Evolutionary conservation across 2,113 vertebrate genomes (phyloP).

Genomic region (Rattus norvegicus): DNA sequence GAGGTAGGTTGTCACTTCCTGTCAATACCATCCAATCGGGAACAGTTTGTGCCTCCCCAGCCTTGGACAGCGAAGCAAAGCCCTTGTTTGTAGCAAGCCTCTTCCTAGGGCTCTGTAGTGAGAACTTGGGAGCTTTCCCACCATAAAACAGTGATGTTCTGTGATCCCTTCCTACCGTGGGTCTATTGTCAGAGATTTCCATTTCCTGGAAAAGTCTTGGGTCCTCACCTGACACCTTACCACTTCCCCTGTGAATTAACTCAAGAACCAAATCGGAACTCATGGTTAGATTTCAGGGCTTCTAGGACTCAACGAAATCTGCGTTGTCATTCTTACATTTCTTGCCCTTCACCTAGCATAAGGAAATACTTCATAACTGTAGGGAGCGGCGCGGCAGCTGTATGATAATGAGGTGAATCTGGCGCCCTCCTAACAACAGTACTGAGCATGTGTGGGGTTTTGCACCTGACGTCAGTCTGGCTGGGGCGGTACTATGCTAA

Average conservation of each 20-base stretch:
- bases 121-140: not conserved
- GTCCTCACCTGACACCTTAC: not conserved
- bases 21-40: not conserved
- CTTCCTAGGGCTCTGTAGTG: not conserved
- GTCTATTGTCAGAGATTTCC: not conserved
- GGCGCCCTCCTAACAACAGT: too few species aligned
- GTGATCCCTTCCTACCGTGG: not conserved
- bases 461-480: too few species aligned
- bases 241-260: not conserved
- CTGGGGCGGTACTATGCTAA: too few species aligned
- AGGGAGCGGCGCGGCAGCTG: too few species aligned
- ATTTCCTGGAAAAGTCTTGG: not conserved
- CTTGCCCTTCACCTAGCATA: not conserved
- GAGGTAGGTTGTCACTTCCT: too few species aligned
- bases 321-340: not conserved
- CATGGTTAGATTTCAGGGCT: not conserved
- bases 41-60: not conserved
- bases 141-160: not conserved
- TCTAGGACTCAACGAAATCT: not conserved
- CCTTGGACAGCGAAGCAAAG: not conserved
- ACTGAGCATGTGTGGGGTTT: too few species aligned
- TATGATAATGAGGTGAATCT: too few species aligned
- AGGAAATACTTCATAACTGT: not conserved
- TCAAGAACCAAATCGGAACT: not conserved
- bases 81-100: not conserved